Base-by-base conservation (phyloP, 2,113 vertebrate species). In the Tor tambroides region DNA sequence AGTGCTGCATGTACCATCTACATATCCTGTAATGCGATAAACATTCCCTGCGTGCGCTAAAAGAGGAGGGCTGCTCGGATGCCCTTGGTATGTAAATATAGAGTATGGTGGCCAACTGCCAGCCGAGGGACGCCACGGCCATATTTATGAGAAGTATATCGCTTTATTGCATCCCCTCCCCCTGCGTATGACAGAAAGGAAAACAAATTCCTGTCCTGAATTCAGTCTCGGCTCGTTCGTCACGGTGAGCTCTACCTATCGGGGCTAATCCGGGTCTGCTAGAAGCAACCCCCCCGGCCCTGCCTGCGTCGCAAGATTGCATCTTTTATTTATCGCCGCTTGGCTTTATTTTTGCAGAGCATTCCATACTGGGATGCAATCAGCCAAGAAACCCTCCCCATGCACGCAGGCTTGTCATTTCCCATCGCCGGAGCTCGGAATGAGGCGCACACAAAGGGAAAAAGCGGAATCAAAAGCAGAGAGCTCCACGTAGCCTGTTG, bases 241-340 rank as follows among this genome's bases (percentile, higher is more conserved):
- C 78, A 80, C 78, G 69, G 30, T 21, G 43, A 65, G 89, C 83
- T 87, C 83, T 92, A 93, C 92, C 93, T 90, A 89, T 92, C 94
- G 93, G 94, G 93, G 93, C 95, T 92, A 93, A 92, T 95, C 90
- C 91, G 92, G 89, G 91, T 91, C 93, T 92, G 93, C 91, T 87
- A 82, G 93, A 93, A 95, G 92, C 92, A 91, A 91, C 92, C 76
- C 84, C 93, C 96, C 94, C 94, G 95, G 15, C 51, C 94, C 93
- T 92, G 78, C 93, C 87, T 61, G 83, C 59, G 54, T 89, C 90
- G 96, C 95, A 96, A 97, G 97, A 98, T 93, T 96, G 95, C 96
- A 97, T 98, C 95, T 98, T 98, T 98, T 98, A 97, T 98, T 98
- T 97, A 98, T 97, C 95, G 51, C 94, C 93, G 92, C 94, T 96